phyloP scores from a whole-genome alignment of 1,140 invertebrate genomes.

The Anoplophora glabripennis region DNA sequence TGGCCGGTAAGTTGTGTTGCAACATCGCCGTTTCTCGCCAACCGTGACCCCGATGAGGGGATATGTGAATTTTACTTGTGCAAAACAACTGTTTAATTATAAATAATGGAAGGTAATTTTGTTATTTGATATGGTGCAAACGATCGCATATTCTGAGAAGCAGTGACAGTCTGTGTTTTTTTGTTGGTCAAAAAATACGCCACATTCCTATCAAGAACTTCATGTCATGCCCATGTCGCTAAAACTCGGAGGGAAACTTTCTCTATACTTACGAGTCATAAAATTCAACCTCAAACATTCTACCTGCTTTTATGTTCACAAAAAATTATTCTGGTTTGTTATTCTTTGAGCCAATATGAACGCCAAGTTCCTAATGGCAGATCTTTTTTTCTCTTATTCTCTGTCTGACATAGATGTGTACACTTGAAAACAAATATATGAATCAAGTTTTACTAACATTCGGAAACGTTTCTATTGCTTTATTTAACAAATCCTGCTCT shows the following conservation, averaged over 20 bases:
- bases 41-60: constrained; percentile 47
- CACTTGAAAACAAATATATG: no score
- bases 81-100: constrained; percentile 34
- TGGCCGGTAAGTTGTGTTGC: constrained; percentile 47
- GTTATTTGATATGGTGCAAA: constrained; percentile 14
- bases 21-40: constrained; percentile 36
- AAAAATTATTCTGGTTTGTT: not conserved
- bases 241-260: not conserved
- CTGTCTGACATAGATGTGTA: no score
- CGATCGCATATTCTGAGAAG: not conserved
- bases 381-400: no score
- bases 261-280: not conserved
- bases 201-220: constrained; percentile 1
- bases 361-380: no score
- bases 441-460: no score
- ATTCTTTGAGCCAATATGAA: no score
- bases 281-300: not conserved
- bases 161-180: not conserved
- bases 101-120: constrained; percentile 49
- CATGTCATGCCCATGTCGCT: not conserved
- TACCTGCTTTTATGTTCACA: not conserved
- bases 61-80: constrained; percentile 38
- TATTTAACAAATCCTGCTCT: no score
- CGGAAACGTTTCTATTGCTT: no score
- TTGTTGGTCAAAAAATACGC: constrained; percentile 12